phyloP scores from a whole-genome alignment of 1,140 invertebrate species.

The Calliphora vicina region DNA sequence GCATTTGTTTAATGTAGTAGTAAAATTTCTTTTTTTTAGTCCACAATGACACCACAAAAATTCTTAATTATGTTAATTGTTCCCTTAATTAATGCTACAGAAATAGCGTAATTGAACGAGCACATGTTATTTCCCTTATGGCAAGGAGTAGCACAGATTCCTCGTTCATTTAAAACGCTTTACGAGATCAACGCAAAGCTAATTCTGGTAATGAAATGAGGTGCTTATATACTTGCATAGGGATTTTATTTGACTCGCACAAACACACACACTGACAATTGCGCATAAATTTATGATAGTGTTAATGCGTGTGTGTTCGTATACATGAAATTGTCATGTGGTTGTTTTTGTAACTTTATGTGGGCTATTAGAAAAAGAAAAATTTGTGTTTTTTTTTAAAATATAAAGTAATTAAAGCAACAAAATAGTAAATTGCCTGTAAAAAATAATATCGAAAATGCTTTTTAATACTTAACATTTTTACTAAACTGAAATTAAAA shows the following conservation, averaged over 20 bases:
- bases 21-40: not conserved
- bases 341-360: not conserved
- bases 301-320: not conserved
- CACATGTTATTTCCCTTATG: conserved; percentile 26
- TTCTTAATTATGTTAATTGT: conserved; percentile 18
- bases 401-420: no score
- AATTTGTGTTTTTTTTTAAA: no score
- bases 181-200: conserved; percentile 37
- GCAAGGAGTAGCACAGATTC: conserved; percentile 6
- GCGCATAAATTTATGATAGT: not conserved
- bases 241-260: conserved; percentile 38
- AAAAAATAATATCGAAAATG: no score
- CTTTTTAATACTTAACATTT: no score
- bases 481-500: no score
- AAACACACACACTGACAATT: conserved; percentile 7
- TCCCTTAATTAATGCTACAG: not conserved
- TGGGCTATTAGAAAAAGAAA: no score
- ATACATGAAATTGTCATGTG: not conserved
- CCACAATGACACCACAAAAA: not conserved
- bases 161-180: conserved; percentile 26
- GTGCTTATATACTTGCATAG: conserved; percentile 38
- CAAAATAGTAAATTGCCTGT: no score
- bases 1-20: conserved; percentile 26
- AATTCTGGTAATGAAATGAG: conserved; percentile 39
- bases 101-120: conserved; percentile 23